Evolutionary conservation across 2,888 invertebrate species (phyloP), one percentile per base, ranked within the genome.

Genomic region (Agrochola macilenta): DNA sequence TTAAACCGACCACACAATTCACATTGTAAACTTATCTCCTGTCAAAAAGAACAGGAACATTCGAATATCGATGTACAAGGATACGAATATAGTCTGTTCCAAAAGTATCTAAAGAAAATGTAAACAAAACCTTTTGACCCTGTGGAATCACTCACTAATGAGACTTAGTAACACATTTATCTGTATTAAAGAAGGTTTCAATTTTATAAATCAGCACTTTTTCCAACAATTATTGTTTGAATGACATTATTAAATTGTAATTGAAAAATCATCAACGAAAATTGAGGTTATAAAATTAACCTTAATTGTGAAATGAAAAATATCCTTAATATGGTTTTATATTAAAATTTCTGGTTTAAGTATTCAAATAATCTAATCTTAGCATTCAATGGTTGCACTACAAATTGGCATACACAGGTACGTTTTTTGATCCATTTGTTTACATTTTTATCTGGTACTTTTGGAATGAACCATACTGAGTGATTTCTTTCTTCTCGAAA

Each of bases 401-500:
- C 9, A n/a, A n/a, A 11, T 43, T 43, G 17, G 5, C 43, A 26
- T 65, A 11, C 9, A 14, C 66, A 66, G 26, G 12, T 30, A 8
- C 23, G 2, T 68, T 68, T 68, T 23, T 8, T 30, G 8, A 23
- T 35, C 5, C 14, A 52, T 35, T 52, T 68, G 23, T 68, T 49
- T 49, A 23, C 14, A 30, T 23, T 20, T 49, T 30, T 30, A 23
- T 9, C 5, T 23, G 1, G 17, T 17, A 17, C 17, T 9, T 65
- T 65, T 43, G 2, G 17, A n/a, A 65, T 14, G 17, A n/a, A 43
- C 17, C 9, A 69, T 76, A 82, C 58, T 65, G 71, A 69, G 54
- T 49, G 46, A 81, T 79, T 80, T 87, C 81, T 87, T 82, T 81
- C 70, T 80, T 73, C 46, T 68, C 66, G 74, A 39, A 76, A 70